Conservation (phyloP, 2,797 vertebrate species). For the Oreonectes daqikongensis region DNA sequence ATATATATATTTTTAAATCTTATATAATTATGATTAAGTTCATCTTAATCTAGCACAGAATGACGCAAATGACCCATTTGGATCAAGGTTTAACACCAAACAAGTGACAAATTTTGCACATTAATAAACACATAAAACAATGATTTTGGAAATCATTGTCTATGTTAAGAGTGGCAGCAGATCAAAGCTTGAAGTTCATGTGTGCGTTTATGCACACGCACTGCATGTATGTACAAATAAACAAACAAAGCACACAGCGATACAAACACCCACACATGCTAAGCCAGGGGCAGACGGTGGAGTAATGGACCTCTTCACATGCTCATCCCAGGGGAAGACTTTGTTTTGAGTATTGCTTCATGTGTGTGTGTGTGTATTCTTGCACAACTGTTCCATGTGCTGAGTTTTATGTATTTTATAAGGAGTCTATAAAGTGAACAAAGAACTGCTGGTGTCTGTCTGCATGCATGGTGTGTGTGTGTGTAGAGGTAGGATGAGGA, state of each 20-base stretch:
- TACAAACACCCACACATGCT: conserved; percentile 40
- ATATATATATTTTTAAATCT: too few relatives aligned
- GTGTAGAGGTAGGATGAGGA: conserved; percentile 48
- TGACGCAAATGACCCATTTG: too few relatives aligned
- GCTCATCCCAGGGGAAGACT: conserved; percentile 39
- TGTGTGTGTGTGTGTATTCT: conserved; percentile 22
- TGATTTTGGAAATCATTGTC: neutral
- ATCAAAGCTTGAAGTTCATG: neutral
- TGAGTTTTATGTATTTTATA: conserved; percentile 12
- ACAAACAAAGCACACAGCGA: conserved; percentile 50
- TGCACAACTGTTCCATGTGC: conserved; percentile 20
- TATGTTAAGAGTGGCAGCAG: neutral
- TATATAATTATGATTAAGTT: too few relatives aligned
- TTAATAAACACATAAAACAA: neutral
- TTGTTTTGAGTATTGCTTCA: conserved; percentile 47
- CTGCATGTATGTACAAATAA: neutral
- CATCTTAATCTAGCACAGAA: too few relatives aligned
- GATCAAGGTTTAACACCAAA: too few relatives aligned
- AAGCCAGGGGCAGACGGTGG: conserved; percentile 22
- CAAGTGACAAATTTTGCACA: too few relatives aligned
- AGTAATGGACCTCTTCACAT: conserved; percentile 40
- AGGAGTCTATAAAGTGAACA: neutral
- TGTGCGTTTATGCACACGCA: neutral
- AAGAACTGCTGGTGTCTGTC: neutral
- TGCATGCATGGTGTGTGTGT: conserved; percentile 4